Evolutionary conservation across 2,888 invertebrate species (phyloP), one percentile per base, ranked within the genome.

Genomic region (Drosophila meridiana): DNA sequence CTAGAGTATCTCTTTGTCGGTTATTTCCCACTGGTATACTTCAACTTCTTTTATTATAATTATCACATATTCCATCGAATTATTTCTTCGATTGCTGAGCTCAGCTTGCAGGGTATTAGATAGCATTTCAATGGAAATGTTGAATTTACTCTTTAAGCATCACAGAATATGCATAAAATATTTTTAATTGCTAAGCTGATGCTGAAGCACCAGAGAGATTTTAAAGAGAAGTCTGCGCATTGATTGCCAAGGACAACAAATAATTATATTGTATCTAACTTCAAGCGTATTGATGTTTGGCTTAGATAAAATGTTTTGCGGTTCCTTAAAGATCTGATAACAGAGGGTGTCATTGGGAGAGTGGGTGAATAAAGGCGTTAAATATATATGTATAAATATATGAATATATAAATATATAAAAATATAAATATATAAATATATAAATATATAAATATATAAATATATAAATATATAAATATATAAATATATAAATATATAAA

Each of bases 171-270:
- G 2, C 28, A 30, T 3, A 45, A 62, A 59, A 38, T 62, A 48
- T 6, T 52, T 34, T 50, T 84, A 67, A 84, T 84, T 79, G 73
- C 69, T 67, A 78, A 70, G 66, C 50, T 52, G 58, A 73, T 64
- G 64, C 59, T 43, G 11, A 30, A 36, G 34, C 52, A 26, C 14
- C 20, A 30, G 20, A 2, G 28, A 34, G 34, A 1, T 20, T 8
- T 36, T 42, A 34, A 28, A n/a, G 30, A 26, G 42, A 62, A 47
- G 9, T 45, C 28, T 20, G 40, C 14, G 20, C 14, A 32, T 48
- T 52, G 50, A 55, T 66, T 65, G 59, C 47, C 60, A 61, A 6
- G 30, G 38, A 40, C 62, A 69, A 69, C 65, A 52, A 32, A 6
- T 34, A 11, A 34, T 34, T 30, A 30, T 14, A n/a, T 48, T 34